A percentile compares a stretch with the other conserved stretches of the same genome.
phyloP scores from a whole-genome alignment of 2,113 vertebrate species.

The Neoarius graeffei region DNA sequence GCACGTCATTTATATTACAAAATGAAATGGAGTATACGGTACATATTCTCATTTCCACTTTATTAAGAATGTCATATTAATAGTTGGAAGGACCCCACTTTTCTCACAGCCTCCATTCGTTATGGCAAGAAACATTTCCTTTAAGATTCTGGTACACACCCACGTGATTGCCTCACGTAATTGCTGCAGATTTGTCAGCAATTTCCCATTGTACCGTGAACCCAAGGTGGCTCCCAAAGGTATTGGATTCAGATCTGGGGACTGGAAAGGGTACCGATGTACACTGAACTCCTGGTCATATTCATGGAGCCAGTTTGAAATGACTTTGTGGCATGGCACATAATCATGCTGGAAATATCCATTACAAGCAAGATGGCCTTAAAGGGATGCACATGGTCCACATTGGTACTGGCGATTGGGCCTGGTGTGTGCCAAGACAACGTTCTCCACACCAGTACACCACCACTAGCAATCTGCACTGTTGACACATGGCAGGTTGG shows the following conservation, averaged over 20 bases:
- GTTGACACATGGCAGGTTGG: neutral
- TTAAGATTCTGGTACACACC: neutral
- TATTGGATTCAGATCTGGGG: neutral
- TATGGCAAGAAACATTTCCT: neutral
- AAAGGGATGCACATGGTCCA: neutral
- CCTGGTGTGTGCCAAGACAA: neutral
- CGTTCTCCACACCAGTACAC: neutral
- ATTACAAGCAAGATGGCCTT: too few species aligned
- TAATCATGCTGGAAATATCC: neutral
- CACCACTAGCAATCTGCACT: neutral
- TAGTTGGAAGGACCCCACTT: neutral
- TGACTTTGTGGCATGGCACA: neutral
- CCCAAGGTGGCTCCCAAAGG: neutral
- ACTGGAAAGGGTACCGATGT: neutral
- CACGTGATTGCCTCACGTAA: neutral
- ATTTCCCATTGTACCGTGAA: neutral
- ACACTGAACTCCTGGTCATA: neutral
- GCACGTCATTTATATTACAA: neutral
- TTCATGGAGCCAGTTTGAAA: neutral
- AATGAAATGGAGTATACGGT: neutral
- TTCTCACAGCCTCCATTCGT: neutral
- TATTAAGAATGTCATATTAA: neutral
- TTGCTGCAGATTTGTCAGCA: neutral
- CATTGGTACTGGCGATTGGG: neutral
- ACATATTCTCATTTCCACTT: neutral